Conservation (phyloP, 2,797 vertebrate genomes). For the Alca torda region DNA sequence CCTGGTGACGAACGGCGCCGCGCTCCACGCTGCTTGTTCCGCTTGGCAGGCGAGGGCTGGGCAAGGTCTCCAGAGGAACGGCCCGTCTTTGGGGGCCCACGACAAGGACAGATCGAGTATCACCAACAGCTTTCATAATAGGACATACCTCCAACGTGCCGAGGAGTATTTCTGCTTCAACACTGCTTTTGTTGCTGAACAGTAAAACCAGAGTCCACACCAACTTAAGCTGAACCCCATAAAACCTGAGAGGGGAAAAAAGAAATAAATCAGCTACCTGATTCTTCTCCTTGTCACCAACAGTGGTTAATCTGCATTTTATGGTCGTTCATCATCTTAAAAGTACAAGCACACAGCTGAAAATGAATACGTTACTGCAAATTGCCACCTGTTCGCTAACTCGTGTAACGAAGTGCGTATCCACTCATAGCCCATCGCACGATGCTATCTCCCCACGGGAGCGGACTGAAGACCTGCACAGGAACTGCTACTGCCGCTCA, state of each 20-base stretch:
- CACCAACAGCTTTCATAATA: neutral
- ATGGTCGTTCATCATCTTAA: neutral
- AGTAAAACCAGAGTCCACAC: neutral
- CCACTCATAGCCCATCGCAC: neutral
- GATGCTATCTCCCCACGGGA: neutral
- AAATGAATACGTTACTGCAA: neutral
- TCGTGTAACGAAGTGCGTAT: rapidly evolving
- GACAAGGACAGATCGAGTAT: neutral
- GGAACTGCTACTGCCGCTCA: neutral
- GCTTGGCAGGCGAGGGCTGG: neutral
- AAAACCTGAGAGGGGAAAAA: neutral
- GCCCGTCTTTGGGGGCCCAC: neutral
- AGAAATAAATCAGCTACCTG: neutral
- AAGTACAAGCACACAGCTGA: neutral
- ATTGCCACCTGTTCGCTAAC: neutral
- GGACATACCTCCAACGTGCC: neutral
- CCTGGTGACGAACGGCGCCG: too few species aligned
- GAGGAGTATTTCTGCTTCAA: neutral
- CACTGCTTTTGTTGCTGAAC: neutral
- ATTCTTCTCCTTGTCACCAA: neutral
- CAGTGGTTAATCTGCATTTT: neutral
- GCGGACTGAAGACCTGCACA: too few species aligned
- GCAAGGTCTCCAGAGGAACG: neutral
- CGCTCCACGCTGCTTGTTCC: neutral
- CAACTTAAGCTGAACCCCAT: neutral